Base-by-base conservation (phyloP, 2,113 vertebrate species). In the Lepidothrix coronata region DNA sequence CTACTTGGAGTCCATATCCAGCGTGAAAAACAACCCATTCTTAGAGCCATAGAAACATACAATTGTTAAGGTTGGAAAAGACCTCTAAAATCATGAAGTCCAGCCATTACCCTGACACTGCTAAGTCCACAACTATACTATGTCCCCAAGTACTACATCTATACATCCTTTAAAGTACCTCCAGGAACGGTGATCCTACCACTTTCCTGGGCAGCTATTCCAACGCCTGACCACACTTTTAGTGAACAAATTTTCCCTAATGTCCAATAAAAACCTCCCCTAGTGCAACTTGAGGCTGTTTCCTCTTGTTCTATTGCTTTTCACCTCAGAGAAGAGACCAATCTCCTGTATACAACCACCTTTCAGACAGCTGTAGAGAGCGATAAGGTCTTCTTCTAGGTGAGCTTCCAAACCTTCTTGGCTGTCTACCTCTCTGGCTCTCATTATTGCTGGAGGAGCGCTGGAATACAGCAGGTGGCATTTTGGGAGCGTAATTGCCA, bases 151-250 rank as follows among this genome's bases (percentile, higher is more conserved):
- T 23, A 55, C 21, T 28, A 9, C 5, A 22, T 28, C 25, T 43
- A 28, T 31, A 19, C 48, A 19, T 43, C 21, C 30, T 41, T 28
- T 10, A 35, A 62, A 70, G 14, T 23, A 55, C 41, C 21, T 55
- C 12, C 18, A 55, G 25, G 22, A 25, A 68, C 12, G 20, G 28
- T 11, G 17, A 76, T 55, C 35, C 14, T 35, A 62, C 13, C 21
- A 35, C 30, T 41, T 55, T 25, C 41, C 55, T 52, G 33, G 44
- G 51, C 37, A 52, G 43, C 12, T 41, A 6, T 48, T 68, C 24
- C 48, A 41, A 20, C 4, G 14, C 31, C n/a, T 28, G 44, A 70
- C 30, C 22, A 70, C n/a, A 4, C 0, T 0, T 35, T 37, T 31
- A 27, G 41, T 27, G 25, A 62, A 57, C 12, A 57, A 35, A 33